A percentile compares a stretch with the other conserved stretches of the same genome.
These are phyloP conservation scores for Marmota flaviventris DNA, from an alignment of 2,113 vertebrate genomes.

Conservation along the genomic window DNA sequence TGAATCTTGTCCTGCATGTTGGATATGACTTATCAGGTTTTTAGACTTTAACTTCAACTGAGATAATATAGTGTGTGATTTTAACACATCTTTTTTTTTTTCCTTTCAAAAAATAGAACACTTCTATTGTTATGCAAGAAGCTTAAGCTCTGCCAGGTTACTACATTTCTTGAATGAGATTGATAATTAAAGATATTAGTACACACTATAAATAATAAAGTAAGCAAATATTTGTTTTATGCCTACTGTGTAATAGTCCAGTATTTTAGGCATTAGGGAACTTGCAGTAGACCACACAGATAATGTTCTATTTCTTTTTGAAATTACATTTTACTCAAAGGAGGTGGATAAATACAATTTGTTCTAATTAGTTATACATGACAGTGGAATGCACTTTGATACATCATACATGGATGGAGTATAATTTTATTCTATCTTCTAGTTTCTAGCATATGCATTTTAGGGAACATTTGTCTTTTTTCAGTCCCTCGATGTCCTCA, in stretches of 20 bases:
- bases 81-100: background rate
- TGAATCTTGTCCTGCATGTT: slow-evolving; percentile 3
- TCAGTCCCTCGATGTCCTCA: background rate
- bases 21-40: slow-evolving; percentile 34
- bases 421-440: no score
- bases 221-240: background rate
- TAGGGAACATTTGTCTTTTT: background rate
- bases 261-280: background rate
- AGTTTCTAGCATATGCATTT: no score
- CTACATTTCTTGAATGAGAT: background rate
- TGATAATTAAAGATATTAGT: background rate
- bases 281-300: background rate
- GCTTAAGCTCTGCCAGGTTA: background rate
- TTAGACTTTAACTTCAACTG: background rate
- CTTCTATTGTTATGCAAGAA: background rate
- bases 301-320: background rate
- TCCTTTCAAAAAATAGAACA: background rate
- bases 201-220: background rate
- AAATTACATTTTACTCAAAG: background rate
- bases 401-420: no score
- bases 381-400: no score
- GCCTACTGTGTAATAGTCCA: background rate
- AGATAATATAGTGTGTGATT: slow-evolving; percentile 6
- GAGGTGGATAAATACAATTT: background rate
- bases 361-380: no score